These are phyloP conservation scores for Megaceryle torquata DNA, from an alignment of 2,113 vertebrate genomes.

Conservation along the genomic window DNA sequence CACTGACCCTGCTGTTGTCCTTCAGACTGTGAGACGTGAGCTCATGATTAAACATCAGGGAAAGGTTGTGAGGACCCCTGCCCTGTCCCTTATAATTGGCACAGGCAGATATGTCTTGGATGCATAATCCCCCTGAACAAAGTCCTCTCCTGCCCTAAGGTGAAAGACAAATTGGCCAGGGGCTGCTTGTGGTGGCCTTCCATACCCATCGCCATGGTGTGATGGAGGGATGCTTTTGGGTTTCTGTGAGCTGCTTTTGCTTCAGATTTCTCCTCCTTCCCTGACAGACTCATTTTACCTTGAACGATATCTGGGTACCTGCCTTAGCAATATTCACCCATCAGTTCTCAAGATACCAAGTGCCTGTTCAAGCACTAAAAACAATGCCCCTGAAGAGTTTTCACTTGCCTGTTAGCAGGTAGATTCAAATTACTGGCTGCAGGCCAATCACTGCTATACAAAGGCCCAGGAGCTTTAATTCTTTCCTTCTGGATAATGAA, in stretches of 20 bases:
- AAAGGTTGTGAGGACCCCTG: background rate
- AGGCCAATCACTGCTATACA: background rate
- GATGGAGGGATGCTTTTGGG: background rate
- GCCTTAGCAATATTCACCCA: background rate
- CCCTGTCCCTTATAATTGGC: background rate
- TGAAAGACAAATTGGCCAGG: background rate
- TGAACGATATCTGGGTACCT: background rate
- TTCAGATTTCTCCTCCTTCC: background rate
- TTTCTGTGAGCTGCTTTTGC: background rate
- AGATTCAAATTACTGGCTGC: background rate
- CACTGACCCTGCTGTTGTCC: background rate
- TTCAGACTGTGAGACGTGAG: background rate
- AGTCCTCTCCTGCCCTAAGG: background rate
- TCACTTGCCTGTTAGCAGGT: background rate
- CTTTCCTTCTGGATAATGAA: background rate
- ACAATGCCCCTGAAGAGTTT: background rate
- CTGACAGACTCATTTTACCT: background rate
- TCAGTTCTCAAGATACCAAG: background rate
- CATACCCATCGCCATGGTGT: accelerated
- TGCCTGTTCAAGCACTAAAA: background rate
- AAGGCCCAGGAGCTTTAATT: background rate
- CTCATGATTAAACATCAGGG: background rate
- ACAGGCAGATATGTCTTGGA: background rate
- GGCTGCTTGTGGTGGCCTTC: accelerated
- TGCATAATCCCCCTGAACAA: accelerated